Percentiles rank a stretch among this genome's conserved stretches.
These are phyloP conservation scores for Baronia brevicornis DNA, from an alignment of 2,888 invertebrate species.

Conservation along the genomic window DNA sequence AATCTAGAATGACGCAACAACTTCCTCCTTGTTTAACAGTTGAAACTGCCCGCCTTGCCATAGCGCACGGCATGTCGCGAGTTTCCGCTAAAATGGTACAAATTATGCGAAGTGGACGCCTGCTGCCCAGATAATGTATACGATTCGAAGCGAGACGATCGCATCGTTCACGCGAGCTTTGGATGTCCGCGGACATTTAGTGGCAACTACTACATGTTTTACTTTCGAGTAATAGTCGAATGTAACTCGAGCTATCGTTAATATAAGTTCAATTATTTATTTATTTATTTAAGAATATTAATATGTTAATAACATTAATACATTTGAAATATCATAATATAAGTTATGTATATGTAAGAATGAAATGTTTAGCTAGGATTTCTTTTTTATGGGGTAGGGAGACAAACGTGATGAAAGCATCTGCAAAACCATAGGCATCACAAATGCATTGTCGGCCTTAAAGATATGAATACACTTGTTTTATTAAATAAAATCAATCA, in stretches of 20 bases:
- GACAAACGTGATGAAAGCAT: too few relatives aligned
- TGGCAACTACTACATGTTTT: conserved; percentile 28
- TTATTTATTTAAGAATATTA: too few relatives aligned
- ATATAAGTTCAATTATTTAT: neutral
- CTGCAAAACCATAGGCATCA: too few relatives aligned
- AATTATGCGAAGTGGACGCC: conserved; percentile 60
- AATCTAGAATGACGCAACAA: too few relatives aligned
- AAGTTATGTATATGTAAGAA: too few relatives aligned
- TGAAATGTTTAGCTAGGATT: too few relatives aligned
- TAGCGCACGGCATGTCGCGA: conserved; percentile 24
- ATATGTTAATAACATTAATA: too few relatives aligned
- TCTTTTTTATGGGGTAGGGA: too few relatives aligned
- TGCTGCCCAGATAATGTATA: conserved; percentile 58
- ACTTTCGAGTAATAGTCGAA: conserved; percentile 20
- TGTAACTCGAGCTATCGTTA: conserved; percentile 1
- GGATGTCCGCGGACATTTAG: conserved; percentile 40
- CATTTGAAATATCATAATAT: too few relatives aligned
- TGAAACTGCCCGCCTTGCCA: conserved; percentile 16
- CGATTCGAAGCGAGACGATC: conserved; percentile 55
- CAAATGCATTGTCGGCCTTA: too few relatives aligned
- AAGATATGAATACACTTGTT: too few relatives aligned
- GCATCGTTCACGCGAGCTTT: conserved; percentile 68
- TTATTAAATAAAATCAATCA: too few relatives aligned
- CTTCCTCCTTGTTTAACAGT: conserved; percentile 10
- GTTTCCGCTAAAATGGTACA: conserved; percentile 34